phyloP scores from a whole-genome alignment of 2,113 vertebrate species.

The Opisthocomus hoazin region DNA sequence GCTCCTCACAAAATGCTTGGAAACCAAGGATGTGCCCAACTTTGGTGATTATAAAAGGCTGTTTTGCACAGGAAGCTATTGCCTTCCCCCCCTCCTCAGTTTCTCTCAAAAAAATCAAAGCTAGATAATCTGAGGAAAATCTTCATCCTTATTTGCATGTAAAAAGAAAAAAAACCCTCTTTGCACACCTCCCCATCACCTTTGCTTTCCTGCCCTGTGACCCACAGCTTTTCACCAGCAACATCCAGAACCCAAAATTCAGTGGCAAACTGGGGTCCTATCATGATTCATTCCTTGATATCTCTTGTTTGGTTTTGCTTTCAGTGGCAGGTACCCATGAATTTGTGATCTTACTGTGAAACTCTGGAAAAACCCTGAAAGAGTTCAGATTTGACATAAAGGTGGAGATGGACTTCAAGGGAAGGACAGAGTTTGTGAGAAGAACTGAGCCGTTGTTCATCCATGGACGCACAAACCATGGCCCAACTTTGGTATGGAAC shows the following conservation, averaged over 20 bases:
- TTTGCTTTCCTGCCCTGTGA: neutral
- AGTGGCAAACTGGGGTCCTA: neutral
- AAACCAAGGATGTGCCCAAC: neutral
- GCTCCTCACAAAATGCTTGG: neutral
- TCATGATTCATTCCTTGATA: neutral
- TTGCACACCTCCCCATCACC: fast-evolving
- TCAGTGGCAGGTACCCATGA: neutral
- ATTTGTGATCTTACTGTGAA: neutral
- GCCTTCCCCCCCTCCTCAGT: neutral
- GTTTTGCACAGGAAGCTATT: neutral
- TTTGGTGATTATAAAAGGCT: neutral
- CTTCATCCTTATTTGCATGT: neutral
- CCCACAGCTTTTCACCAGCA: neutral
- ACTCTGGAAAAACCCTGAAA: neutral
- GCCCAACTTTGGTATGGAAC: neutral
- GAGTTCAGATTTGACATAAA: neutral
- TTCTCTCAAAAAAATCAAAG: neutral
- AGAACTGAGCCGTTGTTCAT: neutral
- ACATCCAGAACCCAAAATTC: neutral
- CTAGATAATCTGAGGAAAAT: neutral
- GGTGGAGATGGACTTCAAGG: neutral
- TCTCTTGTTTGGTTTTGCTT: neutral
- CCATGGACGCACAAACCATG: neutral
- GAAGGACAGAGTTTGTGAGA: neutral
- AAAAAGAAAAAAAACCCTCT: neutral